Evolutionary conservation across 2,113 vertebrate genomes (phyloP).

Genomic region (Syngnathus typhle): DNA sequence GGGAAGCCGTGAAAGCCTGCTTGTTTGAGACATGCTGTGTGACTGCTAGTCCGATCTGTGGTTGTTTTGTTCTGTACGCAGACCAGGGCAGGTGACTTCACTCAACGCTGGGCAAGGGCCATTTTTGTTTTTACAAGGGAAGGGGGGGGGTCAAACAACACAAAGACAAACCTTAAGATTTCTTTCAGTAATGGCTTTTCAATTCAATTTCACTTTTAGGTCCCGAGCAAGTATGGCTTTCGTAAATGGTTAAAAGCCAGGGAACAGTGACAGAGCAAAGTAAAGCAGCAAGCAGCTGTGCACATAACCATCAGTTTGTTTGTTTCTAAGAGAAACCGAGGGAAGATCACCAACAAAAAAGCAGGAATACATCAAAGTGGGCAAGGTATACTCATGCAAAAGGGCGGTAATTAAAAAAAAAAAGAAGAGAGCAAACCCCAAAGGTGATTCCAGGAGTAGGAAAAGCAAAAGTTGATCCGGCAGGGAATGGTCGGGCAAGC

Average conservation of each 20-base stretch:
- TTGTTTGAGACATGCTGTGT: constrained; percentile 37
- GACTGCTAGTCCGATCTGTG: constrained; percentile 28
- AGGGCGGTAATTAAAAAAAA: neutral
- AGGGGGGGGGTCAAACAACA: constrained; percentile 1
- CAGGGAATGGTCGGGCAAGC: constrained; percentile 29
- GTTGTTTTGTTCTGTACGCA: constrained; percentile 26
- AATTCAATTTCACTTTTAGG: neutral
- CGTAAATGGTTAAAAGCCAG: constrained; percentile 2
- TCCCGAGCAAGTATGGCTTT: neutral
- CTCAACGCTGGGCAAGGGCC: neutral
- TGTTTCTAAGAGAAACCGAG: constrained; percentile 2
- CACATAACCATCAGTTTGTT: constrained; percentile 1
- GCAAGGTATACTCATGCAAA: constrained; percentile 50
- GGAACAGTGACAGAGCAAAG: constrained; percentile 25
- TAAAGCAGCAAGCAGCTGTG: neutral
- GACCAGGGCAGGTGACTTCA: constrained; percentile 54
- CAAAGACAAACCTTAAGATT: constrained; percentile 24
- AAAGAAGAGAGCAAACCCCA: constrained; percentile 23
- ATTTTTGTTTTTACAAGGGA: neutral
- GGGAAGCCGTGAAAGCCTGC: constrained; percentile 52
- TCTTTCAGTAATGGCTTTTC: neutral
- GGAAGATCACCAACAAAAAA: constrained; percentile 8
- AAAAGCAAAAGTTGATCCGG: neutral
- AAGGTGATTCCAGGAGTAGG: constrained; percentile 11
- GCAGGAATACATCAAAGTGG: constrained; percentile 24